These are phyloP conservation scores for Ephydatia muelleri DNA, from an alignment of 37 sponge, comb jelly and placozoan genomes.

Conservation along the genomic window DNA sequence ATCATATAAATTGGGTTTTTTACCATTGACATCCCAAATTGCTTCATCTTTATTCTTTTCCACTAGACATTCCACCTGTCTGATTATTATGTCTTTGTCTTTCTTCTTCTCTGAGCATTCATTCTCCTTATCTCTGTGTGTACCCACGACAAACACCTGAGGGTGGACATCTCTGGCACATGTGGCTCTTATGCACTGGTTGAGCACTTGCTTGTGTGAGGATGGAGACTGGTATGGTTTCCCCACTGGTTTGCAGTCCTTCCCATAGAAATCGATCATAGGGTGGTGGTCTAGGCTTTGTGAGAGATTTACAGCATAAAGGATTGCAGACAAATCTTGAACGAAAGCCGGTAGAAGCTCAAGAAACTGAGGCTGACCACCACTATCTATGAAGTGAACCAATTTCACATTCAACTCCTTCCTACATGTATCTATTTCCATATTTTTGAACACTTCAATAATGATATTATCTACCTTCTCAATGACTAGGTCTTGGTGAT, in stretches of 20 bases:
- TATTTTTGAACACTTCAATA: background rate
- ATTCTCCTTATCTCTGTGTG: background rate
- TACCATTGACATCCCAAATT: background rate
- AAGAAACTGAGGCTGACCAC: background rate
- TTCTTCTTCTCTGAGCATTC: background rate
- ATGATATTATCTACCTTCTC: background rate
- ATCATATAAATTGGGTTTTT: background rate
- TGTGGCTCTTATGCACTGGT: background rate
- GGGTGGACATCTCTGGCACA: background rate
- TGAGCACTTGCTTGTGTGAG: background rate
- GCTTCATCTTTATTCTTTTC: background rate
- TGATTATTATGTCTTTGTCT: background rate
- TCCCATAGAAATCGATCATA: background rate
- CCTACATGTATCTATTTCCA: background rate
- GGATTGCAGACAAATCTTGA: background rate
- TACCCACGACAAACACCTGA: background rate
- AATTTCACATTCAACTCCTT: background rate
- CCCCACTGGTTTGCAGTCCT: background rate
- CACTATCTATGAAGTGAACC: background rate
- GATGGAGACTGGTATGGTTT: background rate
- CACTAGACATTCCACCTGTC: background rate
- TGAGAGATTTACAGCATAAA: background rate
- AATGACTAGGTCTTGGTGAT: background rate
- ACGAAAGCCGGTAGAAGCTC: background rate
- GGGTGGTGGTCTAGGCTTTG: background rate